phyloP scores from a whole-genome alignment of 1,140 invertebrate species.

The Lutraria rhynchaena region DNA sequence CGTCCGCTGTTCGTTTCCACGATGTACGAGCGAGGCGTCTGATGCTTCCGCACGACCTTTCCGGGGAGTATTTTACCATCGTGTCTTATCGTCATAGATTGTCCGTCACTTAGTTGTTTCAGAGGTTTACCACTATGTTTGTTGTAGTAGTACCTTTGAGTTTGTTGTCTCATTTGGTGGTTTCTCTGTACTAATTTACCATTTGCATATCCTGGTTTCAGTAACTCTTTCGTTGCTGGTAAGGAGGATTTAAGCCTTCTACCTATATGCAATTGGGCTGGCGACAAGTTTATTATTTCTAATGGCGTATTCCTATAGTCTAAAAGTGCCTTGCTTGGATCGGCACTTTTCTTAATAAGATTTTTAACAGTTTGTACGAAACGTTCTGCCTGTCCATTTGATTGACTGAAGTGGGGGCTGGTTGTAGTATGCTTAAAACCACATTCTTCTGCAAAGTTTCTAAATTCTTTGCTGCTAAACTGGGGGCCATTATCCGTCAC shows the following conservation, averaged over 20 bases:
- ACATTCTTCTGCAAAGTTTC: slow-evolving; percentile 61
- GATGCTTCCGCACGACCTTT: neutral
- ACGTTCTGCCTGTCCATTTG: slow-evolving; percentile 72
- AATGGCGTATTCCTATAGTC: slow-evolving; percentile 52
- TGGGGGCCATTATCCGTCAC: slow-evolving; percentile 71
- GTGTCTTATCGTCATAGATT: slow-evolving; percentile 35
- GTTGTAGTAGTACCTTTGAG: slow-evolving; percentile 4
- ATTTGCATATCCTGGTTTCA: slow-evolving; percentile 27
- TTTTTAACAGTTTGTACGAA: slow-evolving; percentile 66
- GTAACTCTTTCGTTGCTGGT: slow-evolving; percentile 1
- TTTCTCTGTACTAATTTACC: neutral
- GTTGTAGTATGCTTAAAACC: slow-evolving; percentile 62
- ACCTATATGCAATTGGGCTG: slow-evolving; percentile 62
- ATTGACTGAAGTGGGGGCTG: slow-evolving; percentile 69
- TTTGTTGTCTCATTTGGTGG: slow-evolving; percentile 11
- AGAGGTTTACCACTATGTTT: slow-evolving; percentile 28
- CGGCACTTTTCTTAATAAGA: slow-evolving; percentile 50
- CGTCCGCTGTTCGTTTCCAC: neutral
- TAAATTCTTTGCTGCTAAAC: slow-evolving; percentile 67
- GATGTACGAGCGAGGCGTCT: neutral
- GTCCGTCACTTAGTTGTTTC: slow-evolving; percentile 7
- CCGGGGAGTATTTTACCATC: neutral
- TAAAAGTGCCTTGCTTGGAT: slow-evolving; percentile 59
- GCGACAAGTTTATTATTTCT: slow-evolving; percentile 35
- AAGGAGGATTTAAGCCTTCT: slow-evolving; percentile 49